Evolutionary conservation across 2,113 vertebrate genomes (phyloP).

Genomic region (Euleptes europaea): DNA sequence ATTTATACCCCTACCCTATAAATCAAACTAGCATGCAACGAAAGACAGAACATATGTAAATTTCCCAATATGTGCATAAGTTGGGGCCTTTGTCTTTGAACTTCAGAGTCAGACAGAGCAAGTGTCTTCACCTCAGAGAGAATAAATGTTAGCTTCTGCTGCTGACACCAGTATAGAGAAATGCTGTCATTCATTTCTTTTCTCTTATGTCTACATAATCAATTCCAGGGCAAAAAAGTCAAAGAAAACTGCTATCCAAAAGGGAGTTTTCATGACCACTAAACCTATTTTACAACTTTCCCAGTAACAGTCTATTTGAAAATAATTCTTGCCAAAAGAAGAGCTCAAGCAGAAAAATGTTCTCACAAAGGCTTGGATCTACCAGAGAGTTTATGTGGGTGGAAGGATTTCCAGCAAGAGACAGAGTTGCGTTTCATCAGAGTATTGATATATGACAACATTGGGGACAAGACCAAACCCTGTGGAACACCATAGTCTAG

Average conservation of each 20-base stretch:
- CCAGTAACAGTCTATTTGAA: not conserved
- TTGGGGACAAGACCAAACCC: too few relatives aligned
- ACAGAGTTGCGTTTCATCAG: too few relatives aligned
- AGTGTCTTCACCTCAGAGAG: slow-evolving; percentile 19
- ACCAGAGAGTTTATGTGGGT: too few relatives aligned
- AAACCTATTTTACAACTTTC: not conserved
- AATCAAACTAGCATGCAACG: slow-evolving; percentile 38
- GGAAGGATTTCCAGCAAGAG: too few relatives aligned
- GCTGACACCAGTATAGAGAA: accelerated
- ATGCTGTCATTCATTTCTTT: not conserved
- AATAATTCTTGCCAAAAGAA: not conserved
- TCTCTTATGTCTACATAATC: not conserved
- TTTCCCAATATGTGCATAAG: not conserved
- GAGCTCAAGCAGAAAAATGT: not conserved
- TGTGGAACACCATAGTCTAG: too few relatives aligned
- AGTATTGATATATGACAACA: too few relatives aligned
- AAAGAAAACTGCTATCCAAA: not conserved
- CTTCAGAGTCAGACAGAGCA: slow-evolving; percentile 12
- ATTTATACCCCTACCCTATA: slow-evolving; percentile 6
- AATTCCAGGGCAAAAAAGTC: not conserved
- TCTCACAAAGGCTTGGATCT: too few relatives aligned
- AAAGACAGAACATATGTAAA: slow-evolving; percentile 23
- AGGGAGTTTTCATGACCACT: not conserved
- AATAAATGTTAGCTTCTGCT: slow-evolving; percentile 20
- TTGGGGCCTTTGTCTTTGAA: slow-evolving; percentile 25